phyloP scores from a whole-genome alignment of 2,888 invertebrate genomes.

The Papilio gigon region DNA sequence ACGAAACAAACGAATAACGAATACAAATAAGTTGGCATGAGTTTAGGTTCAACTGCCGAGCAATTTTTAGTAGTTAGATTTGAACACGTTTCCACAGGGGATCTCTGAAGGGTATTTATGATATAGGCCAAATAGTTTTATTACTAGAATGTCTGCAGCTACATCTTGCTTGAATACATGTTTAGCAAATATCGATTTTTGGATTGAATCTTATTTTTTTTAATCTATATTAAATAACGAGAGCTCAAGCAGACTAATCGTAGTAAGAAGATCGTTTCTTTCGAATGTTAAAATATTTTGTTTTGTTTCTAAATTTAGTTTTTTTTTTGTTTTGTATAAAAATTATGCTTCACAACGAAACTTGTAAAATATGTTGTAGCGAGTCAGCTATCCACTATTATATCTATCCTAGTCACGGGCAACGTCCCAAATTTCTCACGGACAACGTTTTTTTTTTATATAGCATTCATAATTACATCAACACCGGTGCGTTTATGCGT shows the following conservation, averaged over 20 bases:
- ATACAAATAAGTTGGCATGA: conserved; percentile 58
- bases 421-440: conserved; percentile 35
- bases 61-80: conserved; percentile 26
- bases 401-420: background rate
- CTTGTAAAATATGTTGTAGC: background rate
- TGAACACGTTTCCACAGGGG: conserved; percentile 30
- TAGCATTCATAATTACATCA: conserved; percentile 62
- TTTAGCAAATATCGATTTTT: conserved; percentile 1
- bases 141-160: too few relatives aligned
- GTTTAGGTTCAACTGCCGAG: conserved; percentile 38
- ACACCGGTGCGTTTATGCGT: conserved; percentile 68
- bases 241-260: too few relatives aligned
- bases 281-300: too few relatives aligned
- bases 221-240: too few relatives aligned
- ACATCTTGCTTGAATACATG: too few relatives aligned
- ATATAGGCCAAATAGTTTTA: background rate
- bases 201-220: too few relatives aligned
- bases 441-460: conserved; percentile 53
- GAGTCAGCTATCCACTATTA: background rate
- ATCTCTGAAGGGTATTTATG: conserved; percentile 13
- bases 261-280: too few relatives aligned
- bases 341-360: too few relatives aligned
- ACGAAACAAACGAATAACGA: conserved; percentile 53
- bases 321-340: background rate
- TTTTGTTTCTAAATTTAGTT: too few relatives aligned